Evolutionary conservation across 2,113 vertebrate genomes (phyloP).

Genomic region (Dasyornis broadbenti): DNA sequence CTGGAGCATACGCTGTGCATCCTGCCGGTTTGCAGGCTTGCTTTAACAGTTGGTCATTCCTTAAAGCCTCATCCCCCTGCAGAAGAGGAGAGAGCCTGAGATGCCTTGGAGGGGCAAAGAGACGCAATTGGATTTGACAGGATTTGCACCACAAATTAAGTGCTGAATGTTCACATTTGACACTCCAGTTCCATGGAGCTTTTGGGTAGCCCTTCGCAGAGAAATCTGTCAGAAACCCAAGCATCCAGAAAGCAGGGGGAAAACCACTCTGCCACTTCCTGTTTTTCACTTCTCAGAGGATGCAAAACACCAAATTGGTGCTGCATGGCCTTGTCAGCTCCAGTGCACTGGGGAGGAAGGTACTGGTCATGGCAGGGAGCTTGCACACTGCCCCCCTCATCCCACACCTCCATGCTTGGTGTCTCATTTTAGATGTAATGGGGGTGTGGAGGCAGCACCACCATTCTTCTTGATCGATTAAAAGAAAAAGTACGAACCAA

Average conservation of each 20-base stretch:
- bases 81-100: not conserved
- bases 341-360: not conserved
- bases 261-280: slow-evolving; percentile 26
- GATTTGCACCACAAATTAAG: slow-evolving; percentile 51
- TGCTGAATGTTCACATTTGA: slow-evolving; percentile 38
- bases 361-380: not conserved
- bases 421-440: not conserved
- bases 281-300: slow-evolving; percentile 17
- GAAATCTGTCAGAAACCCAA: slow-evolving; percentile 23
- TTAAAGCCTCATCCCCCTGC: not conserved
- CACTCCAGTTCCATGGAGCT: slow-evolving; percentile 15
- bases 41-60: slow-evolving; percentile 28
- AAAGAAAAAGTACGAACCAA: not conserved
- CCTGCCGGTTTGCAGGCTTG: not conserved
- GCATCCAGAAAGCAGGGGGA: not conserved
- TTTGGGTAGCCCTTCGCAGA: slow-evolving; percentile 8
- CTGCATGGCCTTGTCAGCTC: not conserved
- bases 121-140: not conserved
- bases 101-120: slow-evolving; percentile 1
- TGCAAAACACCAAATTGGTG: not conserved
- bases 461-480: not conserved
- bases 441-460: not conserved
- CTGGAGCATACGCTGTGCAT: not conserved
- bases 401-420: too few relatives aligned
- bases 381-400: accelerated